These are phyloP conservation scores for Indicator indicator DNA, from an alignment of 2,113 vertebrate genomes.

Conservation along the genomic window DNA sequence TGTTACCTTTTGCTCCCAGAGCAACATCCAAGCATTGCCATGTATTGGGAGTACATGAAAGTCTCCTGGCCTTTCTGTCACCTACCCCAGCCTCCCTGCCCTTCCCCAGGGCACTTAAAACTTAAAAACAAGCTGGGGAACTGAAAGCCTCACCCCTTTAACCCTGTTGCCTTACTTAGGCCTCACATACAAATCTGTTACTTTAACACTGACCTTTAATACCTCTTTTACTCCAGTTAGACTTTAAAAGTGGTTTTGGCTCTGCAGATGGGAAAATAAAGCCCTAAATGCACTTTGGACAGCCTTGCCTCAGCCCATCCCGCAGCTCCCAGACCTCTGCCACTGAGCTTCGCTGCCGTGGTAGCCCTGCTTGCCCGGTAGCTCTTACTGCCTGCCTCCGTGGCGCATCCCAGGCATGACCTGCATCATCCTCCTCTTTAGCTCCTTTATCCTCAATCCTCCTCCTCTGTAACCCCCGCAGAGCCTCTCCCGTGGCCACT, in stretches of 20 bases:
- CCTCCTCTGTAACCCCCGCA: not conserved
- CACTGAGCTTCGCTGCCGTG: fast-evolving
- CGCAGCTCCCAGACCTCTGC: not conserved
- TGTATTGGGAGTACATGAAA: not conserved
- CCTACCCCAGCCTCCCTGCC: not conserved
- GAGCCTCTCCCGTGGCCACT: not conserved
- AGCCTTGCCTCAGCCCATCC: fast-evolving
- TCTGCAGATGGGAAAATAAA: not conserved
- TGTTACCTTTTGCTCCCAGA: constrained; percentile 19
- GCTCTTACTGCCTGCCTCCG: not conserved
- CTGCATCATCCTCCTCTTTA: not conserved
- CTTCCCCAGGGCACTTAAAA: not conserved
- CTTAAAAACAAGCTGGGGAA: not conserved
- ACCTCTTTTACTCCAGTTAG: not conserved
- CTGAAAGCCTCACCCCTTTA: not conserved
- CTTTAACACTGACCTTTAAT: not conserved
- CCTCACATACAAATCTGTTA: not conserved
- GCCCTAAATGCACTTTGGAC: not conserved
- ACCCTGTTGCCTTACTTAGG: not conserved
- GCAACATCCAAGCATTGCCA: not conserved
- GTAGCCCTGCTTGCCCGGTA: fast-evolving
- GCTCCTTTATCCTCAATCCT: not conserved
- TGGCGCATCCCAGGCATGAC: not conserved
- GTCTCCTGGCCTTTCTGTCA: constrained; percentile 18
- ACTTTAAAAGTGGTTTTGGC: not conserved